Percentiles rank a stretch among this genome's conserved stretches.
Conservation (phyloP, 2,113 vertebrate species). For the Struthidea cinerea region DNA sequence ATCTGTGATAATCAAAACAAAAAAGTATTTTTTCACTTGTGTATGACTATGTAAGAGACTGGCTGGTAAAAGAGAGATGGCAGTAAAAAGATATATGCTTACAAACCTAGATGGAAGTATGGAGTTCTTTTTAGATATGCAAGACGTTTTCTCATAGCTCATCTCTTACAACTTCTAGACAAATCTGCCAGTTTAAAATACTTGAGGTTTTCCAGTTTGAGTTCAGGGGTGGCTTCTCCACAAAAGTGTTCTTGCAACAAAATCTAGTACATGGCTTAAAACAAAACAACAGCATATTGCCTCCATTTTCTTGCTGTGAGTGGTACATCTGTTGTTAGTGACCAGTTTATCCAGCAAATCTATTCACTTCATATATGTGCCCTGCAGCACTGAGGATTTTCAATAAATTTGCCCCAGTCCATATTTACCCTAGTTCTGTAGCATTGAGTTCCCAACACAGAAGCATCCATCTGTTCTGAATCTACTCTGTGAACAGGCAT, state of each 20-base stretch:
- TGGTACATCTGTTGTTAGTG: not conserved
- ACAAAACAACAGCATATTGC: not conserved
- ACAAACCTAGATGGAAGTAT: not conserved
- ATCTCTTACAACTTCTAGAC: not conserved
- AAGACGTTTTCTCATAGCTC: not conserved
- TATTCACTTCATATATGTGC: not conserved
- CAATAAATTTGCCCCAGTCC: not conserved
- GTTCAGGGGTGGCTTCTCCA: not conserved
- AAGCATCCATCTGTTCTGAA: not conserved
- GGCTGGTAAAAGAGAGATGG: not conserved
- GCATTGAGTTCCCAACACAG: not conserved
- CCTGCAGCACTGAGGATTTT: not conserved
- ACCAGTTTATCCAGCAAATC: not conserved
- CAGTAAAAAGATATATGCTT: not conserved
- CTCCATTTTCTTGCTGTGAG: not conserved
- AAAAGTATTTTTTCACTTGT: slow-evolving; percentile 25
- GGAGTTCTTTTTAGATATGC: not conserved
- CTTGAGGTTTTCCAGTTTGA: not conserved
- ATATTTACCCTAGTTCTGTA: not conserved
- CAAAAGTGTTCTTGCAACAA: not conserved
- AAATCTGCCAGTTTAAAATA: not conserved
- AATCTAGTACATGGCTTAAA: not conserved
- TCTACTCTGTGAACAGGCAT: not conserved
- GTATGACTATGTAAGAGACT: not conserved
- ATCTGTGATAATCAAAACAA: slow-evolving; percentile 37